Percentiles rank a stretch among this genome's conserved stretches.
Evolutionary conservation across 2,888 invertebrate species (phyloP).

Genomic region (Alloplasta piceator): DNA sequence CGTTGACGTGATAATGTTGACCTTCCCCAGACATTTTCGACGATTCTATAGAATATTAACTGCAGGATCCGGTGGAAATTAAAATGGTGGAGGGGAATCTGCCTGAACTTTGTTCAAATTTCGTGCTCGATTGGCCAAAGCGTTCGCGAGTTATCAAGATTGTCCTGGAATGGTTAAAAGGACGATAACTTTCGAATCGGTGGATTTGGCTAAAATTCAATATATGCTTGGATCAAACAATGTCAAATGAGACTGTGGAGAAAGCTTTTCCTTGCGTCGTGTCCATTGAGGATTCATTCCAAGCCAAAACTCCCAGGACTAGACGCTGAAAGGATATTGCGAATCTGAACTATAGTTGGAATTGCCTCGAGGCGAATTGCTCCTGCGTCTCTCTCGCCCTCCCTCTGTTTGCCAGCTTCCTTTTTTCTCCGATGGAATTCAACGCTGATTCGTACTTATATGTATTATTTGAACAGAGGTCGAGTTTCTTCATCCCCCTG

Average conservation of each 20-base stretch:
- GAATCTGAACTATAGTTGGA: conserved; percentile 51
- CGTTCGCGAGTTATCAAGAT: too few relatives aligned
- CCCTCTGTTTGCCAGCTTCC: neutral
- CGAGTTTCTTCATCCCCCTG: conserved; percentile 46
- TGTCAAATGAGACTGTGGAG: neutral
- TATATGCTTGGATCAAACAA: too few relatives aligned
- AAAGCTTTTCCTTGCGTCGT: conserved; percentile 31
- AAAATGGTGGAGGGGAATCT: conserved; percentile 2
- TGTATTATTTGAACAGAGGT: conserved; percentile 60
- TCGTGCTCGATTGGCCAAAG: too few relatives aligned
- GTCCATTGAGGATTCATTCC: conserved; percentile 41
- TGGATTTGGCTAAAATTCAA: too few relatives aligned
- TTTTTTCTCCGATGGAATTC: conserved; percentile 22
- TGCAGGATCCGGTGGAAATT: neutral
- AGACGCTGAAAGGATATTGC: conserved; percentile 61
- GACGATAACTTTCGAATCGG: too few relatives aligned
- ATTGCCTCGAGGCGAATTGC: conserved; percentile 53
- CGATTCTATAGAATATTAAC: too few relatives aligned
- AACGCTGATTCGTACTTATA: conserved; percentile 56
- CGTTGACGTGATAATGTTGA: too few relatives aligned
- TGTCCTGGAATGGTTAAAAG: too few relatives aligned
- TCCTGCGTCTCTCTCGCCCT: conserved; percentile 41
- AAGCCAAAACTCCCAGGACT: conserved; percentile 1
- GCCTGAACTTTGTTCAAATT: too few relatives aligned
- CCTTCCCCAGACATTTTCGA: too few relatives aligned